Evolutionary conservation across 1,140 invertebrate species (phyloP).

Genomic region (Polypedilum pembai): DNA sequence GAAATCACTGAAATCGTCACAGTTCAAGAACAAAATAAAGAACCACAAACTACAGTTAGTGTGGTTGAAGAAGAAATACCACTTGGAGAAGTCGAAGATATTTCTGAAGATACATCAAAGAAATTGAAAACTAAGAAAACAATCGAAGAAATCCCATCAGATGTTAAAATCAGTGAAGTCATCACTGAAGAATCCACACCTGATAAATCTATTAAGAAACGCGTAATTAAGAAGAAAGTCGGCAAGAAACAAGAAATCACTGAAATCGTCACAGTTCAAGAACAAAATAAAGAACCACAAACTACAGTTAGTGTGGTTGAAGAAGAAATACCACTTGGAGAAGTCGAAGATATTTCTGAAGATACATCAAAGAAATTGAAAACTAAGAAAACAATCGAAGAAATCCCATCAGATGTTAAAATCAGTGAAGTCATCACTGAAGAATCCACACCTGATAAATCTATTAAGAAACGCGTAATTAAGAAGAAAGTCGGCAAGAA

Average conservation of each 20-base stretch:
- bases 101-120: constrained; percentile 31
- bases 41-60: constrained; percentile 35
- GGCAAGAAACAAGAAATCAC: constrained; percentile 33
- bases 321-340: constrained; percentile 32
- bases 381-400: constrained; percentile 28
- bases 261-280: constrained; percentile 42
- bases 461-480: constrained; percentile 37
- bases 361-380: constrained; percentile 30
- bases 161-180: not conserved
- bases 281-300: constrained; percentile 43
- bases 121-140: not conserved
- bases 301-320: constrained; percentile 41
- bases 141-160: not conserved
- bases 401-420: constrained; percentile 36
- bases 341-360: constrained; percentile 33
- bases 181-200: constrained; percentile 26
- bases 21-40: constrained; percentile 37
- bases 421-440: constrained; percentile 36
- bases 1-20: constrained; percentile 37
- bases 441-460: constrained; percentile 38
- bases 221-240: constrained; percentile 35
- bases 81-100: constrained; percentile 34
- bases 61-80: constrained; percentile 34
- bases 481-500: constrained; percentile 38
- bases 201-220: constrained; percentile 34